Base-by-base conservation (phyloP, 1,140 invertebrate genomes). In the Sesamia nonagrioides region DNA sequence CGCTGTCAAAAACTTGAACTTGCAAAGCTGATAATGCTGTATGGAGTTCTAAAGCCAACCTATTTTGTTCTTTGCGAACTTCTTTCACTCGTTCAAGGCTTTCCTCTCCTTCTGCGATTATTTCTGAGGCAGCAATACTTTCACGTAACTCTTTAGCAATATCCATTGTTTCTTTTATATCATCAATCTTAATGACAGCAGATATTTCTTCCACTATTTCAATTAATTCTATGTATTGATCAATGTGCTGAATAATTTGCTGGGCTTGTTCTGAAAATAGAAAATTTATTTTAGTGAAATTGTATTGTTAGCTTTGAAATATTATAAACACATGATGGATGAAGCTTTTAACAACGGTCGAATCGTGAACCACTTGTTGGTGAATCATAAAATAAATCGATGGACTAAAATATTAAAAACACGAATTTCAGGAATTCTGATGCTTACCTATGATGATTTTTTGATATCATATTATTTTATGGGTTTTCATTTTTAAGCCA, bases 121-220 rank as follows among this genome's bases (percentile, higher is more conserved):
- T 8, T 78, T 88, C 77, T 9, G 35, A 56, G 3, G 50, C 33
- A 7, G 66, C 21, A 37, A 90, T 68, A 81, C 81, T 89, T 77
- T 90, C 86, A 21, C 82, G 81, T 72, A 93, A 79, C 80, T 92
- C 84, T 63, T 79, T 84, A 27, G 88, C 91, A 76, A 91, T 84
- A 58, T 86, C 71, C 8, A 84, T 77, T 11, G 86, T 82, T 69
- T 90, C 83, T 71, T 87, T 79, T 8, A 91, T 80, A 40, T 92
- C 80, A 11, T 90, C 86, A 72, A 89, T 60, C 48, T 88, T 88
- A 33, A 92, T 86, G 13, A 87, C 66, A 45, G 85, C 82, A 17
- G 83, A 86, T 66, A 87, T 86, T 85, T 89, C 89, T 84, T 92
- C 90, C 50, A 91, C 83, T 45, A 87, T 88, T 82, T 92, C 88